These are phyloP conservation scores for Lagopus muta DNA, from an alignment of 2,113 vertebrate species.

Conservation along the genomic window DNA sequence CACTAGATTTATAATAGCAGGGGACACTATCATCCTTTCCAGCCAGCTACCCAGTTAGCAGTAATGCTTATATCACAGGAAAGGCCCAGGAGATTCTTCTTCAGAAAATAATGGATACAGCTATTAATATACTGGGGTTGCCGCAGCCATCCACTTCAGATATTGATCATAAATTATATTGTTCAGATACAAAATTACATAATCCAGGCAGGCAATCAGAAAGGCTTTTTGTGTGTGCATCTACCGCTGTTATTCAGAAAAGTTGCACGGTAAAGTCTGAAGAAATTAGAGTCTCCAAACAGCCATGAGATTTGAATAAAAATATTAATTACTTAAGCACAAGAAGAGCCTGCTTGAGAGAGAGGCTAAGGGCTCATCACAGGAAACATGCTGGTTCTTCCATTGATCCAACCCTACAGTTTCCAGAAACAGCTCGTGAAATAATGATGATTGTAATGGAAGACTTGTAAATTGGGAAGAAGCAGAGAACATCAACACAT, in stretches of 20 bases:
- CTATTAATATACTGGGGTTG: constrained; percentile 35
- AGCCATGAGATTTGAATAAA: constrained; percentile 25
- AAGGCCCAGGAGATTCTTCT: constrained; percentile 29
- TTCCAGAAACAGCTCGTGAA: neutral
- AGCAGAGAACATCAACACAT: neutral
- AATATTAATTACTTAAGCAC: neutral
- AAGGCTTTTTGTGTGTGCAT: neutral
- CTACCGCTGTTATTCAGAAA: constrained; percentile 13
- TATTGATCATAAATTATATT: constrained; percentile 37
- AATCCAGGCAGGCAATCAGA: constrained; percentile 15
- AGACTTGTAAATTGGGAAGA: neutral
- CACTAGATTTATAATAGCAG: constrained; percentile 56
- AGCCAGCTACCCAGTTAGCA: constrained; percentile 26
- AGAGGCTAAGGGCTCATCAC: neutral
- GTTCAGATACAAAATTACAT: constrained; percentile 31
- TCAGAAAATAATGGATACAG: constrained; percentile 39
- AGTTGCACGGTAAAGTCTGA: neutral
- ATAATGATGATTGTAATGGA: neutral
- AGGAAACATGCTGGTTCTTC: neutral
- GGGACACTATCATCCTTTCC: constrained; percentile 28
- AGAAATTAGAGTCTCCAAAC: neutral
- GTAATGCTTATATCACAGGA: constrained; percentile 2
- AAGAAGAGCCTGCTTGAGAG: neutral
- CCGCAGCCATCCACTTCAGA: constrained; percentile 43
- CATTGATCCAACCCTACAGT: neutral